A percentile compares a stretch with the other conserved stretches of the same genome.
phyloP scores from a whole-genome alignment of 2,113 vertebrate genomes.

The Xyrauchen texanus region DNA sequence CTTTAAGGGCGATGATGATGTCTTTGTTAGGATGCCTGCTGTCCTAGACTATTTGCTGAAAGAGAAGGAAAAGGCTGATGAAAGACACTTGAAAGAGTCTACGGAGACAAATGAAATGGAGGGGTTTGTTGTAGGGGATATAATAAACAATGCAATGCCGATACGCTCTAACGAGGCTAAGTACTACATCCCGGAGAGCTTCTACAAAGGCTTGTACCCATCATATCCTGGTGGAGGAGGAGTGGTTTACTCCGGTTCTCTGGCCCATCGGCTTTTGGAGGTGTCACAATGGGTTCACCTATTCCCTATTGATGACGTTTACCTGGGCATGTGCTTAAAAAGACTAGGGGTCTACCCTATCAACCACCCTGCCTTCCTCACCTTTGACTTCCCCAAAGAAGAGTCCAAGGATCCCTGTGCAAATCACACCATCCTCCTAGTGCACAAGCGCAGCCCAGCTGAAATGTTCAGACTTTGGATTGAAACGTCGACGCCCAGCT shows the following conservation, averaged over 20 bases:
- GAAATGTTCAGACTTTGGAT: conserved; percentile 66
- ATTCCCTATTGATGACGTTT: conserved; percentile 79
- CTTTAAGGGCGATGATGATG: conserved; percentile 78
- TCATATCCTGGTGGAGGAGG: conserved; percentile 73
- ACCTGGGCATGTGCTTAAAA: conserved; percentile 76
- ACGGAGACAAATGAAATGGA: background rate
- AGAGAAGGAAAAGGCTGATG: conserved; percentile 32
- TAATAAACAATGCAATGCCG: conserved; percentile 60
- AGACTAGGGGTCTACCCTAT: conserved; percentile 61
- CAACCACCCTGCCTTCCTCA: conserved; percentile 71
- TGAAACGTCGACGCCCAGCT: conserved; percentile 10
- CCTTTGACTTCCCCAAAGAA: conserved; percentile 64
- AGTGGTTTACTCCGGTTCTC: conserved; percentile 69
- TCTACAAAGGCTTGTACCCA: conserved; percentile 74
- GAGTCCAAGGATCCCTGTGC: conserved; percentile 56
- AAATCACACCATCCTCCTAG: conserved; percentile 67
- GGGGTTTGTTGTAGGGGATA: conserved; percentile 70
- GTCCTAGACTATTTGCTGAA: conserved; percentile 64
- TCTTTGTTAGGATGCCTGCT: conserved; percentile 71
- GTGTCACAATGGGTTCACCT: conserved; percentile 67
- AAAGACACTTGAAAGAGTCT: background rate
- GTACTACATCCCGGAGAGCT: conserved; percentile 72
- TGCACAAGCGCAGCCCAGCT: conserved; percentile 69
- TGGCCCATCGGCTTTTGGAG: conserved; percentile 62
- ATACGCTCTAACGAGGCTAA: conserved; percentile 53